Evolutionary conservation across 2,888 invertebrate species (phyloP), one percentile per base, ranked within the genome.

Genomic region (Scaptomyza tumidula): DNA sequence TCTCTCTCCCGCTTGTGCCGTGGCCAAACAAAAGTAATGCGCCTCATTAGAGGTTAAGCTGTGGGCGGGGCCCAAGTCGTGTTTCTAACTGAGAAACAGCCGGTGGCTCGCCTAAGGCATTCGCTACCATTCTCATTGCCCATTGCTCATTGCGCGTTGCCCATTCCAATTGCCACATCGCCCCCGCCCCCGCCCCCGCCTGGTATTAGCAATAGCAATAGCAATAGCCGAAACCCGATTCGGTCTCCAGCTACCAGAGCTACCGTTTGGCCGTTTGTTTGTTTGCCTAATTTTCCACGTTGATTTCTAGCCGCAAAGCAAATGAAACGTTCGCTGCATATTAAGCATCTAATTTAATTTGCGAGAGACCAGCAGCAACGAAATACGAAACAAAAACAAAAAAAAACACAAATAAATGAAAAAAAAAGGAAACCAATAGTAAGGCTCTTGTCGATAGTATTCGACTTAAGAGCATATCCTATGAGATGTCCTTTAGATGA

Each of bases 231-330:
- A 27, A 24, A 46, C 45, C 56, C 52, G 24, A 48, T 48, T 35
- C 48, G 52, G 14, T 35, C 41, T 55, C 41, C 41, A 45, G 54
- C 50, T 53, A 43, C 57, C 63, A 44, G 37, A 45, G 54, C 50
- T 53, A 43, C 57, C 63, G 46, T 65, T 64, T 48, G 43, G 48
- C 52, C 46, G 46, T 75, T 61, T 80, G 75, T 81, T 82, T 88
- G 88, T 79, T 80, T 82, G 84, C 88, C 85, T 84, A 82, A 86
- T 88, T 86, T 84, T 86, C 85, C 85, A 86, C 85, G 87, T 88
- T 86, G 86, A 86, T 86, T 86, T 88, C 87, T 86, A 86, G 87
- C 87, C 86, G 86, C 87, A 86, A 88, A 88, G 77, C 86, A 86
- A 86, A 86, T 88, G 86, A 85, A 88, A 86, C 86, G 85, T 65